Conservation (phyloP, 2,888 invertebrate genomes). For the Hyalella azteca region DNA sequence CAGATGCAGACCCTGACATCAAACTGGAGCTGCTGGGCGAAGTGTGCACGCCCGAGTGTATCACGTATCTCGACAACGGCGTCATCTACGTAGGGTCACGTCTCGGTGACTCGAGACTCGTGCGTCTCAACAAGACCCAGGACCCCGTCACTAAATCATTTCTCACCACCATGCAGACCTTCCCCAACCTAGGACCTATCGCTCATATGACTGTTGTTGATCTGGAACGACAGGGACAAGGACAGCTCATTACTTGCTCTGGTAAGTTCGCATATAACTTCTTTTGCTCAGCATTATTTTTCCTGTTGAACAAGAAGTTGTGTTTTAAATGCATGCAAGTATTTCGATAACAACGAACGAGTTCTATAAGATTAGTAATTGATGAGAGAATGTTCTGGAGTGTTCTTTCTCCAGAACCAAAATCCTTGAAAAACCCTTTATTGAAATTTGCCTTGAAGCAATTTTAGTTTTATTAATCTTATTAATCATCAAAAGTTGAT, state of each 20-base stretch:
- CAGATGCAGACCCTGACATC: conserved; percentile 83
- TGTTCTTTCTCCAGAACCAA: no score
- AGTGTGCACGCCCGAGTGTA: conserved; percentile 93
- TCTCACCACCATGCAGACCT: conserved; percentile 92
- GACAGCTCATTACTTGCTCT: conserved; percentile 96
- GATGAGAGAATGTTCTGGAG: no score
- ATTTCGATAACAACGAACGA: no score
- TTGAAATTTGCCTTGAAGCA: no score
- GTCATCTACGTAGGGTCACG: conserved; percentile 96
- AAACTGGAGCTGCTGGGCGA: conserved; percentile 90
- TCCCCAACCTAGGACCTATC: conserved; percentile 96
- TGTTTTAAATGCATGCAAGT: no score
- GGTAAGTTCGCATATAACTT: conserved; percentile 70
- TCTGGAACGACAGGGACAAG: conserved; percentile 94
- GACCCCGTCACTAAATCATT: conserved; percentile 83
- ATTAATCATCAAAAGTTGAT: no score
- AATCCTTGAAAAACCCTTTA: no score
- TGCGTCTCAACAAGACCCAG: conserved; percentile 82
- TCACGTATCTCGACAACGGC: conserved; percentile 97
- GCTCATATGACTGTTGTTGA: conserved; percentile 98
- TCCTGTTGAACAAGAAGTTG: no score
- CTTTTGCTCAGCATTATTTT: no score
- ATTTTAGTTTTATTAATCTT: no score
- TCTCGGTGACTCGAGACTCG: conserved; percentile 93
- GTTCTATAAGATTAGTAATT: no score